Evolutionary conservation across 92 coral and sea anemone genomes (phyloP).

Genomic region (Heteractis magnifica): DNA sequence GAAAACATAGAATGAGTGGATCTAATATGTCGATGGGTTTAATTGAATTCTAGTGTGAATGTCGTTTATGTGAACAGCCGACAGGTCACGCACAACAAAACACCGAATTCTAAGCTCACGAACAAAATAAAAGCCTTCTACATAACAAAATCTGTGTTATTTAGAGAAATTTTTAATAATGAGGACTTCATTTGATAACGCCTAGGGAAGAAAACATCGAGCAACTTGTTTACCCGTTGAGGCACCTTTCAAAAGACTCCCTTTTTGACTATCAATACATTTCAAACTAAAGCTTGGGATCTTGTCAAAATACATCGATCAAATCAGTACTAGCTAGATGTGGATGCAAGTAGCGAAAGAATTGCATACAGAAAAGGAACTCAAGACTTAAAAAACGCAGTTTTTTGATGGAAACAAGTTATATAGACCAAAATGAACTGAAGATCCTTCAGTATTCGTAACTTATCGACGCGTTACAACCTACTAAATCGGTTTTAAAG

Average conservation of each 20-base stretch:
- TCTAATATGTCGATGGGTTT: conserved; percentile 9
- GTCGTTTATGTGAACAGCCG: conserved; percentile 30
- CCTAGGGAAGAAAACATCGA: background rate
- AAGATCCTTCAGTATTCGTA: conserved; percentile 1
- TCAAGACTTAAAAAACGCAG: background rate
- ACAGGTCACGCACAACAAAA: conserved; percentile 30
- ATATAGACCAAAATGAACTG: conserved; percentile 5
- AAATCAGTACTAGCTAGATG: background rate
- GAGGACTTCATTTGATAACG: conserved; percentile 6
- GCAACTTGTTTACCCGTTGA: conserved; percentile 1
- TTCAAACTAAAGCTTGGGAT: background rate
- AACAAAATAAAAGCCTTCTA: background rate
- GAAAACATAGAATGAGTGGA: conserved; percentile 3
- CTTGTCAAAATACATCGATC: background rate
- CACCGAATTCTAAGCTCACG: conserved; percentile 20
- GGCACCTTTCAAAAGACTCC: conserved; percentile 17
- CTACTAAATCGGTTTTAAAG: conserved; percentile 10
- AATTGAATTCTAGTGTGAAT: conserved; percentile 32
- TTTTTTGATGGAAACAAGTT: background rate
- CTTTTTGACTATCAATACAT: conserved; percentile 9
- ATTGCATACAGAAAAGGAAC: background rate
- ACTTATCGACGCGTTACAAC: conserved; percentile 13
- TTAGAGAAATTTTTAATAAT: background rate
- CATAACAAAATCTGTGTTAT: background rate
- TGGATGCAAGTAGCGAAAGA: background rate